phyloP scores from a whole-genome alignment of 2,113 vertebrate genomes.

The Vulpes ferrilata region DNA sequence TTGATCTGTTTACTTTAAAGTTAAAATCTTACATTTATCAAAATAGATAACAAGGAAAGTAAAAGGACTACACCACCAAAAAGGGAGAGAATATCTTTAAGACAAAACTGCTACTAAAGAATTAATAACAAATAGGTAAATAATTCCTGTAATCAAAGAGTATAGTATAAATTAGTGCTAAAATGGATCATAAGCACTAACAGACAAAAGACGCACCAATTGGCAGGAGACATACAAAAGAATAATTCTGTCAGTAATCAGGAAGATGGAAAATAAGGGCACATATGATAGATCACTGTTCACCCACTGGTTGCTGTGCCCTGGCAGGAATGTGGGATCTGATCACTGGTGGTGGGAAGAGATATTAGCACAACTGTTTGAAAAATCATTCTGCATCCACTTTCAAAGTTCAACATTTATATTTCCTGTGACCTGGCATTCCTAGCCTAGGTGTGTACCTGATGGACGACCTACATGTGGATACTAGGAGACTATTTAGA shows the following conservation, averaged over 20 bases:
- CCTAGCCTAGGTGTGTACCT: neutral
- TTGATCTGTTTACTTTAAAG: neutral
- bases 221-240: neutral
- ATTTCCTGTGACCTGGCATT: neutral
- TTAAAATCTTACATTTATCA: neutral
- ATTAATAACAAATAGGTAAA: neutral
- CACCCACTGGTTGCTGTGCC: fast-evolving
- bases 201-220: neutral
- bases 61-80: neutral
- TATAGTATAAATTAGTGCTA: neutral
- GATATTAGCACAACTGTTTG: neutral
- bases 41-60: neutral
- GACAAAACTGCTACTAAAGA: neutral
- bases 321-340: neutral
- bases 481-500: neutral
- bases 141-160: neutral
- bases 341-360: neutral
- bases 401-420: neutral
- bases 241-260: neutral
- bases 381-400: neutral
- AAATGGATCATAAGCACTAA: neutral
- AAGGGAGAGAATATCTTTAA: neutral
- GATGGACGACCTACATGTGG: neutral
- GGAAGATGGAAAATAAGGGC: neutral
- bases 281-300: neutral